Percentiles rank a stretch among this genome's conserved stretches.
Evolutionary conservation across 1,140 invertebrate genomes (phyloP).

Genomic region (Belonocnema kinseyi): DNA sequence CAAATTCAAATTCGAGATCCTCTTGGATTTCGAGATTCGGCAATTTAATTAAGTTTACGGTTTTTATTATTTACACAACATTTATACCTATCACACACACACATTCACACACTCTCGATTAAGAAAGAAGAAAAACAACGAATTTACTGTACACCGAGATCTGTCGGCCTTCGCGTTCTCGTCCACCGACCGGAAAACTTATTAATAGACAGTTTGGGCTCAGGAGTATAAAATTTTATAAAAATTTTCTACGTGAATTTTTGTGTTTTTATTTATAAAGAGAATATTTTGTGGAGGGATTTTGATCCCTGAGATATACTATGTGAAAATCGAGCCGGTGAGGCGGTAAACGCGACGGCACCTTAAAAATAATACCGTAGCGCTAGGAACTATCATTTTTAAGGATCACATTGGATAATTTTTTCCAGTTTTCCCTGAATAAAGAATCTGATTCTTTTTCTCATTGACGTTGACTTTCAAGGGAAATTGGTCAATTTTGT

Average conservation of each 20-base stretch:
- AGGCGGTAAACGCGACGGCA: constrained; percentile 66
- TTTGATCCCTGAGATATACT: constrained; percentile 10
- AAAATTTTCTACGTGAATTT: background rate
- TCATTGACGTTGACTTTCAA: background rate
- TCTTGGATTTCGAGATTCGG: constrained; percentile 7
- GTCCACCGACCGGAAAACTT: constrained; percentile 36
- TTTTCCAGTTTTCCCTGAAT: constrained; percentile 11
- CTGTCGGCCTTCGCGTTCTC: constrained; percentile 65
- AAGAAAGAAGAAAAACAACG: constrained; percentile 62
- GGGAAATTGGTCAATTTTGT: background rate
- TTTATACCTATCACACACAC: constrained; percentile 50
- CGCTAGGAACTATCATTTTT: constrained; percentile 72
- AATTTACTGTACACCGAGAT: constrained; percentile 73
- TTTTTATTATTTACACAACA: constrained; percentile 60
- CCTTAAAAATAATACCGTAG: constrained; percentile 74
- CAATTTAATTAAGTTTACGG: constrained; percentile 4
- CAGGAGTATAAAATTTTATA: background rate
- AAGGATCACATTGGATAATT: constrained; percentile 53
- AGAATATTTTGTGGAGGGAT: constrained; percentile 1
- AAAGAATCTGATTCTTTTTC: background rate
- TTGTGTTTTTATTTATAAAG: constrained; percentile 1
- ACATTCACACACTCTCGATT: constrained; percentile 53
- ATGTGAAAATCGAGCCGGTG: constrained; percentile 11
- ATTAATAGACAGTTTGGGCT: background rate
- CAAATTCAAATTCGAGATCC: constrained; percentile 2